Evolutionary conservation across 2,113 vertebrate genomes (phyloP), one percentile per base, ranked within the genome.

Genomic region (Zosterops pallidus): DNA sequence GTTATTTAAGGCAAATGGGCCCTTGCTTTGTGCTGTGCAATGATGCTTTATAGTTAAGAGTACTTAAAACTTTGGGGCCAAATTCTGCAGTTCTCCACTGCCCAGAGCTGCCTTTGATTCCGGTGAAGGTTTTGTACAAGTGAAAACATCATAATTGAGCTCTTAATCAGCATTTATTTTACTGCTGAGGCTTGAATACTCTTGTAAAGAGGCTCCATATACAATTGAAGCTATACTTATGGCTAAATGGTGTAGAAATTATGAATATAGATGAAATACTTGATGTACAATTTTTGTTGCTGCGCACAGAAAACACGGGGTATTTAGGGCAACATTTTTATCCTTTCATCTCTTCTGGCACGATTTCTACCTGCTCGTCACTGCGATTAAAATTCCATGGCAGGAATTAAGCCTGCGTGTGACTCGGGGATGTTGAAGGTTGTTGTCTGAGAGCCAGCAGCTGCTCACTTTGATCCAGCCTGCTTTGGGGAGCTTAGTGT

Each of bases 331-430:
- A 90, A 82, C 69, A 29, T 77, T 93, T 93, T 71, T 84, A 86
- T 95, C 93, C 72, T 96, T 93, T 96, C 95, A 92, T 95, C 83
- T 92, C 78, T 96, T 37, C 72, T 96, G 93, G 95, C 96, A 96
- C 31, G 3, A 31, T 60, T 94, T 93, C 92, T 96, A 96, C 90
- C 94, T 90, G 83, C 63, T 94, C 11, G 25, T 92, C 85, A 81
- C 37, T 26, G 79, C 0, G 4, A 92, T 93, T 96, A 89, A 86
- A 92, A 89, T 81, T 52, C 79, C 3, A 1, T 80, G 83, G 88
- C 82, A 91, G 85, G 72, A 83, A 89, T 89, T 53, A 92, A 82
- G 69, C 14, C 31, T 24, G 86, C 5, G 0, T 74, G 68, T 92
- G 90, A 90, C 35, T 92, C 0, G 2, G 52, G 63, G 63, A 39